Percentiles rank a stretch among this genome's conserved stretches.
Conservation (phyloP, 2,113 vertebrate species). For the Mormoops blainvillei region DNA sequence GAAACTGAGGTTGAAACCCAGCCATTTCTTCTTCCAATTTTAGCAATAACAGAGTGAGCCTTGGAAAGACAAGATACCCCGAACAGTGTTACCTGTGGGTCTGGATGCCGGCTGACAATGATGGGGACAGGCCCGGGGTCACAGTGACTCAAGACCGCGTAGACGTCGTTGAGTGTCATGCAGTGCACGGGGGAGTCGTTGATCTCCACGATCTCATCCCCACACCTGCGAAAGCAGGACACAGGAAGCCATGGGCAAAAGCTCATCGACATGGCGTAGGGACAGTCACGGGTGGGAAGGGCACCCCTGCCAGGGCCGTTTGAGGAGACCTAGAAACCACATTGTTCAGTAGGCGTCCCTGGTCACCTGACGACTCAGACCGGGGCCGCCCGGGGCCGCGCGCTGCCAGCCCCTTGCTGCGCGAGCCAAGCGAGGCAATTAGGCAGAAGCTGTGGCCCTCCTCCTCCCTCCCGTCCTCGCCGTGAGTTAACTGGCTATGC, state of each 20-base stretch:
- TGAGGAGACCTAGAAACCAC: not conserved
- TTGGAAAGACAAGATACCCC: rapidly evolving
- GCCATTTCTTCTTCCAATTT: not conserved
- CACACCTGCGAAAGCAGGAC: conserved; percentile 81
- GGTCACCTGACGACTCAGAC: not conserved
- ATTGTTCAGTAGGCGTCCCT: not conserved
- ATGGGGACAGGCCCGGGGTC: conserved; percentile 87
- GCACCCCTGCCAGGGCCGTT: not conserved
- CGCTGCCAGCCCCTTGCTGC: rapidly evolving
- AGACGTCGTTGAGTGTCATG: conserved; percentile 91
- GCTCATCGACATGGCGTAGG: rapidly evolving
- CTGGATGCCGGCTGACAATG: conserved; percentile 92
- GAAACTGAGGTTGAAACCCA: not conserved
- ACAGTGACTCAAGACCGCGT: conserved; percentile 90
- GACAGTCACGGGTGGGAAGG: rapidly evolving
- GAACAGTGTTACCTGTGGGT: conserved; percentile 85
- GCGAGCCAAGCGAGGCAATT: rapidly evolving
- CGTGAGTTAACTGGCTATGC: no score
- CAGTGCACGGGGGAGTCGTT: conserved; percentile 87
- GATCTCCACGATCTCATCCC: conserved; percentile 94
- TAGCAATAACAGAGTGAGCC: not conserved
- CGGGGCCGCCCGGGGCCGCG: not conserved
- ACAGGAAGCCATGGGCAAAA: not conserved
- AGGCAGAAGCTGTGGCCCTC: not conserved
- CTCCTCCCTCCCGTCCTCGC: no score